Conservation (phyloP, 2,113 vertebrate genomes). For the Pluvialis apricaria region DNA sequence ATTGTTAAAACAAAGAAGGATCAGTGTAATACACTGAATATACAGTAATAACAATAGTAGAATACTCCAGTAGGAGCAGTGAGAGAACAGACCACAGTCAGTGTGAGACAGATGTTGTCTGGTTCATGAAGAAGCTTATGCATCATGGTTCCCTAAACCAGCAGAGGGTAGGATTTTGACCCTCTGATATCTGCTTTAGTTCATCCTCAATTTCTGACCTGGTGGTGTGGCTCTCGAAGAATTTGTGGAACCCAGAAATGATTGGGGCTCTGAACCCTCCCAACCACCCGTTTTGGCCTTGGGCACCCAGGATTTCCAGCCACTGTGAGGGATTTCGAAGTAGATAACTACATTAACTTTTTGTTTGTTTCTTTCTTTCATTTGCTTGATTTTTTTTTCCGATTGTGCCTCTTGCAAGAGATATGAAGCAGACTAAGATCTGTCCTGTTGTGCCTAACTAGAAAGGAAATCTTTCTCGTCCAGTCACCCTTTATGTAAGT, state of each 20-base stretch:
- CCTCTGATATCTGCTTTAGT: background rate
- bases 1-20: background rate
- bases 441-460: constrained; percentile 10
- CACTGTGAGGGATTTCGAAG: background rate
- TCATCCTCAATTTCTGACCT: background rate
- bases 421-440: background rate
- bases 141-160: too few species aligned
- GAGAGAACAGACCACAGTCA: background rate
- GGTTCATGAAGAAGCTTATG: background rate
- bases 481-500: background rate
- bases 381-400: background rate
- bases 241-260: background rate
- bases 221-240: background rate
- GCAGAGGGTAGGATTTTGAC: background rate
- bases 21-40: background rate
- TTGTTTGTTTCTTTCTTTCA: background rate
- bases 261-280: background rate
- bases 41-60: background rate
- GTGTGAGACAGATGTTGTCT: background rate
- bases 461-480: constrained; percentile 28
- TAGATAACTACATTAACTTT: background rate
- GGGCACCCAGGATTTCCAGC: background rate
- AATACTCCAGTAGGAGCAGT: background rate
- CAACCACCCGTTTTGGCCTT: background rate
- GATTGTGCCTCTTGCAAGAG: background rate